Conservation (phyloP, 2,113 vertebrate genomes). For the Irena cyanogastra region DNA sequence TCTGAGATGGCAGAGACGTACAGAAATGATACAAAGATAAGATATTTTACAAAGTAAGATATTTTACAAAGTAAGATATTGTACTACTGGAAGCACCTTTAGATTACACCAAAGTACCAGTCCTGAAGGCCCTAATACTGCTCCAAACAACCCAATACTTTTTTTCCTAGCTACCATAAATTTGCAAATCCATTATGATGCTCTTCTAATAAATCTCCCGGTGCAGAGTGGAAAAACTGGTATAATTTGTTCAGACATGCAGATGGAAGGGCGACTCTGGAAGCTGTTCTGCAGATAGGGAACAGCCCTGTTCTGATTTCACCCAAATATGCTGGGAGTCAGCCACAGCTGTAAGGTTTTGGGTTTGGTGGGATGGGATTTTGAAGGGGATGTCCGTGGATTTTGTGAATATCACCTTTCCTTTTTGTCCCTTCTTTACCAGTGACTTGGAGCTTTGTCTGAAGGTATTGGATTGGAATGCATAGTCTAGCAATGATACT, state of each 20-base stretch:
- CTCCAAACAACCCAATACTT: background rate
- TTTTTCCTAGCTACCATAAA: background rate
- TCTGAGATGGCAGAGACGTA: background rate
- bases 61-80: too few species aligned
- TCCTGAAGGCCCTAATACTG: background rate
- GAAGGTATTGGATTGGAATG: background rate
- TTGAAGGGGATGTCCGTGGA: background rate
- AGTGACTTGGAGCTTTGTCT: background rate
- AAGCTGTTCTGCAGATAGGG: background rate
- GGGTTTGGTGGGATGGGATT: background rate
- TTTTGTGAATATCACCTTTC: background rate
- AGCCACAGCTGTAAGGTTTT: background rate
- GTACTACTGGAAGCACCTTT: background rate
- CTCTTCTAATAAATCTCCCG: background rate
- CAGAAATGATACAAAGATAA: background rate
- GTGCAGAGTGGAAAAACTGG: background rate
- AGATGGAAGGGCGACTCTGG: rapidly evolving
- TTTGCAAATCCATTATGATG: background rate
- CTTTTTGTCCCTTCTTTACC: background rate
- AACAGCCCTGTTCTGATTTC: background rate
- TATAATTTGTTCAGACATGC: background rate
- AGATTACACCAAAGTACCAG: background rate
- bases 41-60: too few species aligned
- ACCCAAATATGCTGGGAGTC: background rate
- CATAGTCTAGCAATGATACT: background rate